These are phyloP conservation scores for Malaclemys terrapin DNA, from an alignment of 2,113 vertebrate genomes.

Conservation along the genomic window DNA sequence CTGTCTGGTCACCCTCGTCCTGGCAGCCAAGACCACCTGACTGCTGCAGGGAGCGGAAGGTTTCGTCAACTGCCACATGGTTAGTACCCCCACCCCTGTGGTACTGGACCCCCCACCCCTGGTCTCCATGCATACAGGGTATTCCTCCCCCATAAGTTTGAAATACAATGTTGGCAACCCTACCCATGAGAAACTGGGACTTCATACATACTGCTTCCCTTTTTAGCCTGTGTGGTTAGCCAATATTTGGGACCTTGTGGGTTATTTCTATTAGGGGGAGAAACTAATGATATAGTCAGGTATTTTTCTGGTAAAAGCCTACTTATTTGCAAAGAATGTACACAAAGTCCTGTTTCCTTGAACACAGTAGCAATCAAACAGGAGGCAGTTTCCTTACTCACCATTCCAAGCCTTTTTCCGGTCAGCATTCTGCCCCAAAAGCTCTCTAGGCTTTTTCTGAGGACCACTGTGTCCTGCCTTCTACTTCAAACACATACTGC, in stretches of 20 bases:
- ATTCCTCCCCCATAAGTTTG: background rate
- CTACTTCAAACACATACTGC: background rate
- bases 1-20: background rate
- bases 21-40: background rate
- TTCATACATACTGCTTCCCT: background rate
- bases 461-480: slow-evolving; percentile 35
- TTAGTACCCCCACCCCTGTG: background rate
- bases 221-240: background rate
- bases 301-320: slow-evolving; percentile 28
- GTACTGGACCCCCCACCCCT: background rate
- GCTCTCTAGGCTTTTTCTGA: background rate
- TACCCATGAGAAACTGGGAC: background rate
- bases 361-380: slow-evolving; percentile 10
- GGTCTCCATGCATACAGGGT: background rate
- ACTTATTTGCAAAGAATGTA: slow-evolving; percentile 24
- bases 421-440: background rate
- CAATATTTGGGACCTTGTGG: background rate
- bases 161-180: background rate
- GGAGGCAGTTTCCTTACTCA: slow-evolving; percentile 14
- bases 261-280: background rate
- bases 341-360: slow-evolving; percentile 39
- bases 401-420: slow-evolving; percentile 54
- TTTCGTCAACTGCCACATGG: background rate
- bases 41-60: background rate
- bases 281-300: background rate